These are phyloP conservation scores for Drosophila picticornis DNA, from an alignment of 2,888 invertebrate genomes.

Conservation along the genomic window DNA sequence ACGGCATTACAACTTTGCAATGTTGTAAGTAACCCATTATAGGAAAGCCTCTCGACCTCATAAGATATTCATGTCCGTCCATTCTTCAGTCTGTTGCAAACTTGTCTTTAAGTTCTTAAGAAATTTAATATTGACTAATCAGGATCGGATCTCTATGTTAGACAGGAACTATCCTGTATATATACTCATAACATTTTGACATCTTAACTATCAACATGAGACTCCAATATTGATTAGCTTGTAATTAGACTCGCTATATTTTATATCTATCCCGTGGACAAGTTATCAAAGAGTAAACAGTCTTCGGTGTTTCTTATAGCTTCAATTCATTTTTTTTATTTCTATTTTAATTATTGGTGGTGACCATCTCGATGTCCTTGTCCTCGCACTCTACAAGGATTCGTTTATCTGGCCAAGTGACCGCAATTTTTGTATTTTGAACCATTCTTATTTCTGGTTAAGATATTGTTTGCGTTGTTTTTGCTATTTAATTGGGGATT, in stretches of 20 bases:
- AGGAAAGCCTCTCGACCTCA: background rate
- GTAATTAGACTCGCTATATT: background rate
- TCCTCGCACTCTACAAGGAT: background rate
- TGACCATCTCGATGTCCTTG: background rate
- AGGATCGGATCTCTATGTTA: background rate
- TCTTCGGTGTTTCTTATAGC: background rate
- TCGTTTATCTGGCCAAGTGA: background rate
- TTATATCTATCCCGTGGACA: background rate
- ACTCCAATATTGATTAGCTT: background rate
- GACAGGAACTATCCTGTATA: background rate
- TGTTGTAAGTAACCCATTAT: background rate
- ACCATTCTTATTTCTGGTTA: background rate
- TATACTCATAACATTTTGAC: background rate
- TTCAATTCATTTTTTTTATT: background rate
- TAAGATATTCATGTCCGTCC: background rate
- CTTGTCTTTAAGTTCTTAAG: background rate
- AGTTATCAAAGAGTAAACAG: background rate
- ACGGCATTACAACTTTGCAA: background rate
- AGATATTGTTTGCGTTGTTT: background rate
- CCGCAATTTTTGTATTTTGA: background rate
- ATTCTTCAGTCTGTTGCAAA: background rate
- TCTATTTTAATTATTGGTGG: background rate
- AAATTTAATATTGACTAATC: background rate
- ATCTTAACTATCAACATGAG: background rate
- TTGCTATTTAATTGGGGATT: conserved; percentile 5